Conservation (phyloP, 2,888 invertebrate species). For the Escarpia spicata region DNA sequence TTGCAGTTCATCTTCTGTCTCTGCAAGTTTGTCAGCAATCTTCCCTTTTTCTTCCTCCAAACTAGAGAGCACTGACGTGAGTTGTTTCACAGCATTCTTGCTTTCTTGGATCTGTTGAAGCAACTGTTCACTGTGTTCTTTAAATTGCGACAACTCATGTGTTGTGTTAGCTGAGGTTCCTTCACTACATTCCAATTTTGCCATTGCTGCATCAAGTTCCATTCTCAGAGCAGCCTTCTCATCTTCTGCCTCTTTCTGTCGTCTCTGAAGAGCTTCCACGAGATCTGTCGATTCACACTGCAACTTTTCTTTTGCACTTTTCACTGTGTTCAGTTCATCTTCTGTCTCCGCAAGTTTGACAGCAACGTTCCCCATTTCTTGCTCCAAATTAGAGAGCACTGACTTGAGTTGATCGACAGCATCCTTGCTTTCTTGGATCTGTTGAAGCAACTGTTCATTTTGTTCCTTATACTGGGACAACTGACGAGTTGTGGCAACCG, state of each 20-base stretch:
- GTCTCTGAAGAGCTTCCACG: not conserved
- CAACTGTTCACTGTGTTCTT: too few relatives aligned
- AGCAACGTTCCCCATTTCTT: not conserved
- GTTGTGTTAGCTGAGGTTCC: not conserved
- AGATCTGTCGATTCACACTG: not conserved
- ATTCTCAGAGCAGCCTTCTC: not conserved
- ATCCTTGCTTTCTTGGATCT: not conserved
- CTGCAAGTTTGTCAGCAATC: too few relatives aligned
- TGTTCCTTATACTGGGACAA: slow-evolving; percentile 1
- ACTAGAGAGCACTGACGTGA: too few relatives aligned
- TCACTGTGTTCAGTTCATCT: not conserved
- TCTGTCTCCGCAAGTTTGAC: not conserved
- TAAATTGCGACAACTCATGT: not conserved
- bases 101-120: too few relatives aligned
- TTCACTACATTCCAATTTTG: not conserved
- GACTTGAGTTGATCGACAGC: not conserved
- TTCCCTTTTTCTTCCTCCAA: too few relatives aligned
- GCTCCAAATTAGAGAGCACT: not conserved
- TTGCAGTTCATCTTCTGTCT: too few relatives aligned
- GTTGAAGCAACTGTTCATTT: not conserved
- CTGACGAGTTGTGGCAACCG: not conserved
- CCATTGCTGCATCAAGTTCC: not conserved
- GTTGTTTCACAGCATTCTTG: too few relatives aligned
- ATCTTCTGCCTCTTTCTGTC: not conserved
- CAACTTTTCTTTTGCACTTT: slow-evolving; percentile 4